phyloP scores from a whole-genome alignment of 1,140 invertebrate genomes.

The Zaprionus africanus region DNA sequence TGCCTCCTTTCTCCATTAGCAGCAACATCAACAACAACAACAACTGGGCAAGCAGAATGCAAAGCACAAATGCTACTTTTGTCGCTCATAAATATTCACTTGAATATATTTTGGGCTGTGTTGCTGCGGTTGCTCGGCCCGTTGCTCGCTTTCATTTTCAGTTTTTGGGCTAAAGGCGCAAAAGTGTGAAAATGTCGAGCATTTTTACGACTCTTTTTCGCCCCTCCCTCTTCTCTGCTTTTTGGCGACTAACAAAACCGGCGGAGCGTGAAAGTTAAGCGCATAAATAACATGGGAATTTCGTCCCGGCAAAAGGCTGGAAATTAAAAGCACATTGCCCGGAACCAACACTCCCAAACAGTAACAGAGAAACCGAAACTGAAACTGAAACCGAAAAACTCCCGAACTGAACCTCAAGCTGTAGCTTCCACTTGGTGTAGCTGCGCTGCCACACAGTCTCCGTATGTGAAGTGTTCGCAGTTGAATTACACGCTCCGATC shows the following conservation, averaged over 20 bases:
- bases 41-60: conserved; percentile 58
- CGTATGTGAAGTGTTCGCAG: conserved; percentile 68
- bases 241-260: conserved; percentile 48
- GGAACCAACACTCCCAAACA: conserved; percentile 7
- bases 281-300: conserved; percentile 72
- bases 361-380: conserved; percentile 45
- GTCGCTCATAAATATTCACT: conserved; percentile 80
- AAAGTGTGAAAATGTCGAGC: conserved; percentile 74
- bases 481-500: conserved; percentile 79
- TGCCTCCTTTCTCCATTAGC: background rate
- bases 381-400: conserved; percentile 3
- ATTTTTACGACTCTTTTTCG: conserved; percentile 79
- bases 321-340: conserved; percentile 76
- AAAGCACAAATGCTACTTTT: conserved; percentile 79
- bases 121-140: conserved; percentile 16
- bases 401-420: background rate
- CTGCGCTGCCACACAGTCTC: conserved; percentile 26
- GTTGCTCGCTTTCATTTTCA: conserved; percentile 73
- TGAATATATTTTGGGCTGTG: conserved; percentile 58
- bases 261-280: conserved; percentile 76
- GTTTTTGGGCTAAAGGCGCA: conserved; percentile 65
- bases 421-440: conserved; percentile 51
- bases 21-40: conserved; percentile 18
- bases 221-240: conserved; percentile 32
- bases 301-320: conserved; percentile 10